These are phyloP conservation scores for Babyrousa celebensis DNA, from an alignment of 2,797 vertebrate genomes.

Conservation along the genomic window DNA sequence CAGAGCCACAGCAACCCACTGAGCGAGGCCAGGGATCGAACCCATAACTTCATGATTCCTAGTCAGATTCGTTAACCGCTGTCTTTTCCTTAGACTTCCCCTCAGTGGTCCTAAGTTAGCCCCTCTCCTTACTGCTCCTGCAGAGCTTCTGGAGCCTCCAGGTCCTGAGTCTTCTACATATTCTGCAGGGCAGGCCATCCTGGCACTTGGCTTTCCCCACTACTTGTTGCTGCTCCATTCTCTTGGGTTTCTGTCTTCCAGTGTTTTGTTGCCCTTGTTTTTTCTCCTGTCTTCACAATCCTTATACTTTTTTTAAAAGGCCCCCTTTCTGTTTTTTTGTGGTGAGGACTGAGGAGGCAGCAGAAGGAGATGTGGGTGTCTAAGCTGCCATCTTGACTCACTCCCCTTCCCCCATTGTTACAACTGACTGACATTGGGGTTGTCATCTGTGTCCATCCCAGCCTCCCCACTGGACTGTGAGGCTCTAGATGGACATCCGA, in stretches of 20 bases:
- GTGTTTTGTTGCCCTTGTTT: neutral
- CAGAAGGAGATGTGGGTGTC: neutral
- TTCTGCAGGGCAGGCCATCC: accelerated
- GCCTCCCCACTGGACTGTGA: neutral
- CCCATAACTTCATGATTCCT: too few relatives aligned
- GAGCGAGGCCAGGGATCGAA: too few relatives aligned
- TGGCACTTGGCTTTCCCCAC: neutral
- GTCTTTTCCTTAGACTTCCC: neutral
- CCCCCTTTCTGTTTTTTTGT: neutral
- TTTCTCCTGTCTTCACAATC: neutral
- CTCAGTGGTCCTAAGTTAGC: neutral
- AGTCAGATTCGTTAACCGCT: too few relatives aligned
- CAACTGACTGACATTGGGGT: neutral
- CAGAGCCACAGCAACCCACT: too few relatives aligned
- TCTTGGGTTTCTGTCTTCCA: neutral
- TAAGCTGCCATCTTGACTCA: neutral
- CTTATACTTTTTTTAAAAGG: neutral
- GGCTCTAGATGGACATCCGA: neutral
- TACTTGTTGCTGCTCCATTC: accelerated
- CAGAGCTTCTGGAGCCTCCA: neutral
- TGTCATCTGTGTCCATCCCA: neutral
- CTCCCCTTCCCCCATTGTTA: neutral
- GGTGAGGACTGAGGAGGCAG: neutral
- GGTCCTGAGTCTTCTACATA: neutral
- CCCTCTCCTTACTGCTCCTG: neutral